Conservation (phyloP, 2,797 vertebrate genomes). For the Danio choprae region DNA sequence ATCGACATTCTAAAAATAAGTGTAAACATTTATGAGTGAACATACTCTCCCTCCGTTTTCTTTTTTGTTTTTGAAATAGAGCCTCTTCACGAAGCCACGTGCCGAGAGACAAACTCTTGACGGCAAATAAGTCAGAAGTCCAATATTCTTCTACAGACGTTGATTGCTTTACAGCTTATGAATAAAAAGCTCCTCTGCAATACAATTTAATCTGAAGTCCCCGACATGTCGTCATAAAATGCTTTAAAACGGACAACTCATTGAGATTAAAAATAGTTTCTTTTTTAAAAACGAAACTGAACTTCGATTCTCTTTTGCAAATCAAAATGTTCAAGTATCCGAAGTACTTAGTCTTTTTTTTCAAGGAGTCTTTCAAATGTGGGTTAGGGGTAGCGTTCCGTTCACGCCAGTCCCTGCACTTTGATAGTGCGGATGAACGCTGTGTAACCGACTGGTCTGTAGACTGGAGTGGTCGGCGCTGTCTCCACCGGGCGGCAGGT, state of each 20-base stretch:
- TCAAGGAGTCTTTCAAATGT: constrained; percentile 83
- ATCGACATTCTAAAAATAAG: constrained; percentile 83
- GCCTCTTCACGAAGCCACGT: constrained; percentile 79
- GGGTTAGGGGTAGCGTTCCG: constrained; percentile 96
- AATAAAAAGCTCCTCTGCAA: constrained; percentile 75
- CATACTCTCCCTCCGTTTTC: constrained; percentile 71
- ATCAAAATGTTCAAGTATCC: constrained; percentile 84
- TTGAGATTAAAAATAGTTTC: constrained; percentile 70
- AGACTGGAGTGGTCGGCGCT: constrained; percentile 89
- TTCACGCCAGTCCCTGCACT: constrained; percentile 93
- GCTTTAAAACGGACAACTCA: constrained; percentile 72
- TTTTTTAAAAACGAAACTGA: constrained; percentile 67
- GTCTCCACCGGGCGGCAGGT: constrained; percentile 96
- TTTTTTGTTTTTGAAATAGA: constrained; percentile 76
- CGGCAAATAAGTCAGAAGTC: constrained; percentile 82
- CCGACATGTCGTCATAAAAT: constrained; percentile 70
- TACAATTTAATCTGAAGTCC: constrained; percentile 73
- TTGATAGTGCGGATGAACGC: constrained; percentile 98
- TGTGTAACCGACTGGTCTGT: constrained; percentile 92
- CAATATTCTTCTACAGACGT: constrained; percentile 80
- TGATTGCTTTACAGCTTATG: constrained; percentile 79
- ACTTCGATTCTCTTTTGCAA: constrained; percentile 68
- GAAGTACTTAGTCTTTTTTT: constrained; percentile 77
- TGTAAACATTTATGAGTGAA: constrained; percentile 86
- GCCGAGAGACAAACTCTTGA: constrained; percentile 79